Percentiles rank a stretch among this genome's conserved stretches.
Conservation (phyloP, 2,113 vertebrate genomes). For the Empidonax traillii region DNA sequence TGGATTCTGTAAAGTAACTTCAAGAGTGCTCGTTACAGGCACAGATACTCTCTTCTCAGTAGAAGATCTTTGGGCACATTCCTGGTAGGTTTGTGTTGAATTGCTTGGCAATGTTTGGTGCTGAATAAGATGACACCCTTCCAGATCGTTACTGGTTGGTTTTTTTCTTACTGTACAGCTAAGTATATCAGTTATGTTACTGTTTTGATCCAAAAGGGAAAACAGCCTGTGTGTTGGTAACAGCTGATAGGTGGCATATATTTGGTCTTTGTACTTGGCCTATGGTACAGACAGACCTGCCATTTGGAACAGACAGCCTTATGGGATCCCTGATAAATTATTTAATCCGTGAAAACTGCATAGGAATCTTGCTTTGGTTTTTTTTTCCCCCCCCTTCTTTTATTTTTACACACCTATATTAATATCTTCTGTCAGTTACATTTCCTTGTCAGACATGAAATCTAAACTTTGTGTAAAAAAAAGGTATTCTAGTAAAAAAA, state of each 20-base stretch:
- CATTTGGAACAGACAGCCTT: background rate
- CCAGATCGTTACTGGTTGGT: background rate
- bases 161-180: background rate
- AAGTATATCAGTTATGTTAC: background rate
- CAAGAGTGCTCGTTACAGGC: background rate
- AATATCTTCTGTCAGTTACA: background rate
- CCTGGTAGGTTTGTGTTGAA: constrained; percentile 7
- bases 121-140: background rate
- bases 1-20: constrained; percentile 36
- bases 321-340: background rate
- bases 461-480: background rate
- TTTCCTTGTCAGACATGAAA: background rate
- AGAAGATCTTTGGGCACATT: background rate
- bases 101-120: background rate
- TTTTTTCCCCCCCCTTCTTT: background rate
- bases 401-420: background rate
- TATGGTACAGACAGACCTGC: background rate
- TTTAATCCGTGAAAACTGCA: background rate
- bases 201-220: background rate
- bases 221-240: background rate
- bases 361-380: background rate
- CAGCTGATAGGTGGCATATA: background rate
- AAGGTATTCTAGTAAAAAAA: background rate
- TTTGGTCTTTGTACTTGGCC: background rate
- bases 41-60: constrained; percentile 4